A percentile compares a stretch with the other conserved stretches of the same genome.
These are phyloP conservation scores for Eupithecia pulchellata DNA, from an alignment of 2,888 invertebrate species.

Conservation along the genomic window DNA sequence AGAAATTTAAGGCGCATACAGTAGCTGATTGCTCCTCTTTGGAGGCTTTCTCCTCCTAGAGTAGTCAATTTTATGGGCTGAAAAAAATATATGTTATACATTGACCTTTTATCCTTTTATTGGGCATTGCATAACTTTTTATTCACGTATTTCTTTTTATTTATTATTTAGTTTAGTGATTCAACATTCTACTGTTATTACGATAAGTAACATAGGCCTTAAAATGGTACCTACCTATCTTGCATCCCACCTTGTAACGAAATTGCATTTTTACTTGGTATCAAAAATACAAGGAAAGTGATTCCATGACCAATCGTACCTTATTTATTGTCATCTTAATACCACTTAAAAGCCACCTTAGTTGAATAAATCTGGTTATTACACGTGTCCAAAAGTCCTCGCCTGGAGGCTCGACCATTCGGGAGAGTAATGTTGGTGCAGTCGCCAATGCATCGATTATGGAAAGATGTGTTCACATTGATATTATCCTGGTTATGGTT, in stretches of 20 bases:
- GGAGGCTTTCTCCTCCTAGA: no score
- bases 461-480: constrained; percentile 33
- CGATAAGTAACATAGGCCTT: no score
- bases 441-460: constrained; percentile 32
- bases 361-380: constrained; percentile 22
- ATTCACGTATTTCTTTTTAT: no score
- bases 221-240: background rate
- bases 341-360: constrained; percentile 18
- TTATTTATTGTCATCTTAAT: constrained; percentile 6
- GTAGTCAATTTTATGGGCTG: no score
- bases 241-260: background rate
- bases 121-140: no score
- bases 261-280: background rate
- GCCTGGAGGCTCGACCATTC: constrained; percentile 24
- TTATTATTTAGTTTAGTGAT: no score
- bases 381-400: constrained; percentile 27
- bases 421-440: constrained; percentile 28
- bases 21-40: no score
- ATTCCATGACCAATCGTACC: background rate
- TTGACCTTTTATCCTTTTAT: no score
- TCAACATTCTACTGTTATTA: no score
- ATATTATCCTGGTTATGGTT: constrained; percentile 7
- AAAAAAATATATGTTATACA: no score
- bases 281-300: background rate
- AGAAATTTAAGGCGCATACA: no score